A percentile compares a stretch with the other conserved stretches of the same genome.
These are phyloP conservation scores for Heliopora coerulea DNA, from an alignment of 92 coral and sea anemone species.

Conservation along the genomic window DNA sequence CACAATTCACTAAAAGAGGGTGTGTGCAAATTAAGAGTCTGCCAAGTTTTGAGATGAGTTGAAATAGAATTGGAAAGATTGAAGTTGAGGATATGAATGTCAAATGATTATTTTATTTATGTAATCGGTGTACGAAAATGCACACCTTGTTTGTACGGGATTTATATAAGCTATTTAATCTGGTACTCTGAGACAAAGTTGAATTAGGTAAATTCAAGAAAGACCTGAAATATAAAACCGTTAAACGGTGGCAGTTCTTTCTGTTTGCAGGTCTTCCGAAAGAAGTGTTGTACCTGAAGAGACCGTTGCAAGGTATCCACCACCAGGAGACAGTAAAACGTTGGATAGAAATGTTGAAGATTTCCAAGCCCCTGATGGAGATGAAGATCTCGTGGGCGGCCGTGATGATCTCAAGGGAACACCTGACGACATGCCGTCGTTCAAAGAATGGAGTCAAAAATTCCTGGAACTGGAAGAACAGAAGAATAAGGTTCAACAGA, in stretches of 20 bases:
- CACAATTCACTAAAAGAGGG: too few species aligned
- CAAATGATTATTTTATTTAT: too few species aligned
- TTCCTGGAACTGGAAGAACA: constrained; percentile 83
- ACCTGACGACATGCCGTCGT: constrained; percentile 91
- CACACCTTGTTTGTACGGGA: too few species aligned
- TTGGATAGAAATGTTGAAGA: constrained; percentile 70
- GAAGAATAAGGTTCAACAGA: constrained; percentile 64
- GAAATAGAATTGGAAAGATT: too few species aligned
- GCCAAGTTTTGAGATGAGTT: too few species aligned
- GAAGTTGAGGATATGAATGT: too few species aligned
- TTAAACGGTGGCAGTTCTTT: not conserved
- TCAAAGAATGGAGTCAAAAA: constrained; percentile 87
- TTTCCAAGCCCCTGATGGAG: not conserved
- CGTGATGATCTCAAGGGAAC: constrained; percentile 12
- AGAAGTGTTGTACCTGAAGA: constrained; percentile 6
- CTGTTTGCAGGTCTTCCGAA: constrained; percentile 28
- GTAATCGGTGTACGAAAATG: too few species aligned
- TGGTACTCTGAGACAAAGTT: too few species aligned
- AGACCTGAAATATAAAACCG: too few species aligned
- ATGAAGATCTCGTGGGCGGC: constrained; percentile 17
- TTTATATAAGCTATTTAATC: too few species aligned
- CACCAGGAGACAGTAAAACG: constrained; percentile 36
- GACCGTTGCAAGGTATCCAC: not conserved
- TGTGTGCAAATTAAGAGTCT: too few species aligned
- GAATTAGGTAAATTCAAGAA: too few species aligned